Base-by-base conservation (phyloP, 1,140 invertebrate genomes). In the Arctopsyche grandis region DNA sequence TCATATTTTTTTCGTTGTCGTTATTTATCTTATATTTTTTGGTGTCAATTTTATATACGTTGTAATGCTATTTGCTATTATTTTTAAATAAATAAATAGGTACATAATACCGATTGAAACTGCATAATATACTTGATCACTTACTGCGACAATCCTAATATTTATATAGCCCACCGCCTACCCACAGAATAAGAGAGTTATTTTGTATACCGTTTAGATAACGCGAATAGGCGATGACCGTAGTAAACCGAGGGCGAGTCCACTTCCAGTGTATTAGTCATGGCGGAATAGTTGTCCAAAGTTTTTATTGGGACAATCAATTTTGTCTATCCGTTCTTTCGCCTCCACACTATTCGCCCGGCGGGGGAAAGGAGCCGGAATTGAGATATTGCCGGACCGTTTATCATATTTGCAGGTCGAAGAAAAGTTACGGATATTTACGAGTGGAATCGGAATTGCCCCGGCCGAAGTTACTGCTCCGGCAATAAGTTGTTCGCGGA, bases 271-370 rank as follows among this genome's bases (percentile, higher is more conserved):
- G 63, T 77, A 69, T 77, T 77, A 69, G 75, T 69, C 66, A 63
- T 60, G 7, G 26, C 12, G 16, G 52, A 12, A 56, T 63, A 76
- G 60, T 66, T 69, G 22, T 48, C 75, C 38, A 58, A 77, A 77
- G 58, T 77, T 77, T 77, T 69, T 69, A 77, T 77, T 52, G 75
- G 26, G 46, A 69, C 43, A 77, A 77, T 77, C 75, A 77, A 77
- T 77, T 77, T 66, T 24, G 66, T 58, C 26, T 29, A 12, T 46
- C 38, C 69, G 26, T 19, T 43, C 26, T 66, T 21, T 66, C 24
- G 60, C 22, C n/a, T 44, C 43, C 9, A 7, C 29, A 38, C 29
- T 38, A 38, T 38, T 38, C 29, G 29, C 29, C 29, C 29, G 29
- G 29, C 29, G 29, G 29, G 29, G 29, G 21, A 22, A 21, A 16